These are phyloP conservation scores for Carposina sasakii DNA, from an alignment of 1,140 invertebrate genomes.

Conservation along the genomic window DNA sequence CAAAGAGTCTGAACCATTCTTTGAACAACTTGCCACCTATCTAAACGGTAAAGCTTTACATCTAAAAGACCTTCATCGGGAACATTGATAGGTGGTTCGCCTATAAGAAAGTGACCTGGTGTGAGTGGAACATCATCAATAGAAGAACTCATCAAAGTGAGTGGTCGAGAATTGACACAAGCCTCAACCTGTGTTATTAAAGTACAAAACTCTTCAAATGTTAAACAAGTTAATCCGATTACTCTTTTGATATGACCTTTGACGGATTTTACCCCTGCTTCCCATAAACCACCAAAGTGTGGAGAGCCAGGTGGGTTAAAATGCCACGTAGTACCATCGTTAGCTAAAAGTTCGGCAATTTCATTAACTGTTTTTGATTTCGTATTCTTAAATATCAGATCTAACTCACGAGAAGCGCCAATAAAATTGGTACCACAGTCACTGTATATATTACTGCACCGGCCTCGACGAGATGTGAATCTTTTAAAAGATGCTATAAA, in stretches of 20 bases:
- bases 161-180: slow-evolving; percentile 16
- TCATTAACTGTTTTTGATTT: neutral
- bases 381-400: neutral
- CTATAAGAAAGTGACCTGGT: slow-evolving; percentile 34
- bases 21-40: neutral
- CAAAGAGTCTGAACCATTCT: slow-evolving; percentile 21
- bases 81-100: neutral
- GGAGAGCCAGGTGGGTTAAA: slow-evolving; percentile 23
- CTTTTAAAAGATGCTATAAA: slow-evolving; percentile 36
- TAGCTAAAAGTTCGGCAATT: neutral
- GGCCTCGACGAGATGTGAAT: slow-evolving; percentile 40
- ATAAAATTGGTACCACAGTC: slow-evolving; percentile 50
- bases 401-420: slow-evolving; percentile 25
- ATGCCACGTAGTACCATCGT: neutral
- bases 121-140: slow-evolving; percentile 26
- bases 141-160: neutral
- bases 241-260: slow-evolving; percentile 24
- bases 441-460: slow-evolving; percentile 27
- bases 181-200: slow-evolving; percentile 18
- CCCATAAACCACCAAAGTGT: slow-evolving; percentile 38
- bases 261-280: slow-evolving; percentile 26
- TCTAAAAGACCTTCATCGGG: neutral
- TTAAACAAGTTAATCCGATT: slow-evolving; percentile 11
- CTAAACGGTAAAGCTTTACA: neutral
- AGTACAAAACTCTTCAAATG: slow-evolving; percentile 16